phyloP scores from a whole-genome alignment of 2,888 invertebrate species.

The Heteromurus nitidus region DNA sequence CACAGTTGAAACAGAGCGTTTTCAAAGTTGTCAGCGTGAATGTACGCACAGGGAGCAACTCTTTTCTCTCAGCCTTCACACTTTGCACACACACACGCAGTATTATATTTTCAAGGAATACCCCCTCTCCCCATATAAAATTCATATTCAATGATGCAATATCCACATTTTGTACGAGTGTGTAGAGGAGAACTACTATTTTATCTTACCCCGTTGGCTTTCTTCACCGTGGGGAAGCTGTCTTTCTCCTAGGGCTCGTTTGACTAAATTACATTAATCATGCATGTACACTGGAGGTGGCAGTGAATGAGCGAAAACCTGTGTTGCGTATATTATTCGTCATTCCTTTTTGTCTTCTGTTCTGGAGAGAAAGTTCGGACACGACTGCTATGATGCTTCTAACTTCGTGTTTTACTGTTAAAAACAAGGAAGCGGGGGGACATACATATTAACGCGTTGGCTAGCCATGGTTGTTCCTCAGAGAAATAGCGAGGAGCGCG shows the following conservation, averaged over 20 bases:
- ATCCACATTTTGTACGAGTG: not conserved
- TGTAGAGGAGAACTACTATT: not conserved
- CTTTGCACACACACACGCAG: not conserved
- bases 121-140: constrained; percentile 12
- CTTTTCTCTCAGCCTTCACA: not conserved
- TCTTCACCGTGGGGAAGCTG: constrained; percentile 36
- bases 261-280: constrained; percentile 55
- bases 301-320: constrained; percentile 31
- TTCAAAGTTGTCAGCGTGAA: not conserved
- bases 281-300: constrained; percentile 31
- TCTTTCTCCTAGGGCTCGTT: constrained; percentile 48
- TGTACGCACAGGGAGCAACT: not conserved
- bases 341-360: no score
- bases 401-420: not conserved
- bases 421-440: not conserved
- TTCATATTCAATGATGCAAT: constrained; percentile 9
- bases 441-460: not conserved
- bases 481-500: no score
- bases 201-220: constrained; percentile 3
- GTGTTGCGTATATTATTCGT: no score
- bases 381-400: not conserved
- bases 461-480: no score
- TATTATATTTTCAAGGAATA: no score
- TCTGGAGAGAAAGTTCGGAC: not conserved
- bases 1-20: not conserved